phyloP scores from a whole-genome alignment of 2,888 invertebrate genomes.

The Acanthosepion lycidas region DNA sequence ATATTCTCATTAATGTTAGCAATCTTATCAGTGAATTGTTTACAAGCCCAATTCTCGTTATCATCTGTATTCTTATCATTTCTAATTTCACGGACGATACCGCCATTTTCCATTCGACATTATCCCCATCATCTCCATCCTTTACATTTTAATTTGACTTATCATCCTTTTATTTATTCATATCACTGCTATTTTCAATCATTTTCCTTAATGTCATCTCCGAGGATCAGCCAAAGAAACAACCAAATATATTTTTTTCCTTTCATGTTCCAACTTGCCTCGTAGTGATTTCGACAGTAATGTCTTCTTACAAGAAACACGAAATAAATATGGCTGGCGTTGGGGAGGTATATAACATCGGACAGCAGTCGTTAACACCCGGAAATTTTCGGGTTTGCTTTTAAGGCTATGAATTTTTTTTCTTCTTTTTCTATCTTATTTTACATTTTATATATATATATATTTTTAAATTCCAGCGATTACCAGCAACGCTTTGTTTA shows the following conservation, averaged over 20 bases:
- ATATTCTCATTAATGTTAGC: neutral
- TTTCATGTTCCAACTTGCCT: neutral
- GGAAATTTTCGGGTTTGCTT: neutral
- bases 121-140: neutral
- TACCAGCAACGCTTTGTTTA: too few relatives aligned
- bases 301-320: neutral
- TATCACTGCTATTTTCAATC: neutral
- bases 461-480: too few relatives aligned
- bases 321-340: neutral
- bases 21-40: neutral
- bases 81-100: neutral
- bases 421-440: neutral
- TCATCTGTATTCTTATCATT: neutral
- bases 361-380: too few relatives aligned
- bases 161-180: neutral
- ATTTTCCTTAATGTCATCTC: neutral
- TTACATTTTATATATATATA: too few relatives aligned
- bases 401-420: neutral
- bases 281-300: neutral
- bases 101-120: neutral
- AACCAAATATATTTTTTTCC: neutral
- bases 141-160: neutral
- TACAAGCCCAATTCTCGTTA: neutral
- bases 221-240: neutral
- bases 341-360: neutral